These are phyloP conservation scores for Monopis laevigella DNA, from an alignment of 2,888 invertebrate genomes.

Conservation along the genomic window DNA sequence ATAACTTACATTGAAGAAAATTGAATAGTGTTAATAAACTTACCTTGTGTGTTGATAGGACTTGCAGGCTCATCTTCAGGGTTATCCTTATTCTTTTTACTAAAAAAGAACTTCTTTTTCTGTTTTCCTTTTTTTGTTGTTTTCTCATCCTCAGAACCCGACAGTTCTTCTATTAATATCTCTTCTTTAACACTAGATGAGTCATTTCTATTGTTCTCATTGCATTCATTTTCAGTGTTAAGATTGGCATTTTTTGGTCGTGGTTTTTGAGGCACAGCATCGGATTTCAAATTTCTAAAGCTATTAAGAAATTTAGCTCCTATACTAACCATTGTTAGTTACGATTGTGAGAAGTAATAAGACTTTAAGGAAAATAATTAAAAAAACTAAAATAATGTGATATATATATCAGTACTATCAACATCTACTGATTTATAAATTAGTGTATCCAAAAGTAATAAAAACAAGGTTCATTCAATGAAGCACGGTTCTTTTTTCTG, in stretches of 20 bases:
- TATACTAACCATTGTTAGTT: conserved; percentile 23
- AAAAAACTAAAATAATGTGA: no score
- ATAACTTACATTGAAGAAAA: neutral
- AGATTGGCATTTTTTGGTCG: conserved; percentile 28
- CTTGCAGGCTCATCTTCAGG: conserved; percentile 17
- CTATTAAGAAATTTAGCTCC: conserved; percentile 41
- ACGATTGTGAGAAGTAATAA: neutral
- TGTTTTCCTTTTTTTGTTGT: conserved; percentile 26
- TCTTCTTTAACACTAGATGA: conserved; percentile 17
- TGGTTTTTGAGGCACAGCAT: conserved; percentile 60
- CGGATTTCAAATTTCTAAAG: conserved; percentile 55
- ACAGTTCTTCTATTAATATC: conserved; percentile 26
- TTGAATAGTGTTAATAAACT: no score
- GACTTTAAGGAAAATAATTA: no score
- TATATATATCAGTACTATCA: no score
- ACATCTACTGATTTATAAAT: no score
- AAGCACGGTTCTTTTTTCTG: no score
- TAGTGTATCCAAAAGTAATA: no score
- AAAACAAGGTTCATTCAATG: no score
- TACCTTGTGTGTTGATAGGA: conserved; percentile 12
- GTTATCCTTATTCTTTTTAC: conserved; percentile 19
- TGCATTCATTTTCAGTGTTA: conserved; percentile 19
- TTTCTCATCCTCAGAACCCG: conserved; percentile 5
- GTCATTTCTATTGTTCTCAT: conserved; percentile 23
- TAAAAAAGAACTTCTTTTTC: conserved; percentile 26